Evolutionary conservation across 2,113 vertebrate species (phyloP), one percentile per base, ranked within the genome.

Genomic region (Oreochromis spilurus): DNA sequence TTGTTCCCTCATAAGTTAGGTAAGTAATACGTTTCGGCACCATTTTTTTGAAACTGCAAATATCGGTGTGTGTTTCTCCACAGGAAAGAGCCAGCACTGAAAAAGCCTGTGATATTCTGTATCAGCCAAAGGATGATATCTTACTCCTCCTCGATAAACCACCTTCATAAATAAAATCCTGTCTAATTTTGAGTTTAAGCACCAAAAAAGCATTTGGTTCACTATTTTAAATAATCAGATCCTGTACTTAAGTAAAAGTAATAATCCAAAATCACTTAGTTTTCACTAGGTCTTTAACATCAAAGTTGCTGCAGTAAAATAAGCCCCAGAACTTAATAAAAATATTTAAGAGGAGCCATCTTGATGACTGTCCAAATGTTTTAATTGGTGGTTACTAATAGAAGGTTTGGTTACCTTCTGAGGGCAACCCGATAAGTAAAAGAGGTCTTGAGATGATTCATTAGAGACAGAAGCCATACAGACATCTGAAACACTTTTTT

Each of bases 21-120:
- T 87, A 86, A 90, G 84, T 87, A 52, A 94, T 85, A 85, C 2
- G 6, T 57, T 87, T 85, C 43, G 75, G 72, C n/a, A 19, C 13
- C 81, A 79, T 53, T 48, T 53, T 85, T 90, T 84, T 55, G 2
- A 6, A 9, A 60, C 40, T 77, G 65, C 80, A 53, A 83, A 55
- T 38, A 52, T 88, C 45, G 60, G 65, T 12, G 43, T 75, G 17
- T n/a, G n/a, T 52, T 82, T 77, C 26, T 34, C 13, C 13, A 17
- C 60, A 77, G 10, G n/a, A 62, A 77, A 45, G 52, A 45, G 87
- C 77, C 16, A 82, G 81, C 52, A 84, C 72, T 62, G 45, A 9
- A 79, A 19, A 24, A 85, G 62, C 34, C 34, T 34, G 29, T 1
- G 4, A 85, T 81, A 84, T 91, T 91, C 83, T 85, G 29, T 78